Base-by-base conservation (phyloP, 2,888 invertebrate genomes). In the Pterostichus madidus region DNA sequence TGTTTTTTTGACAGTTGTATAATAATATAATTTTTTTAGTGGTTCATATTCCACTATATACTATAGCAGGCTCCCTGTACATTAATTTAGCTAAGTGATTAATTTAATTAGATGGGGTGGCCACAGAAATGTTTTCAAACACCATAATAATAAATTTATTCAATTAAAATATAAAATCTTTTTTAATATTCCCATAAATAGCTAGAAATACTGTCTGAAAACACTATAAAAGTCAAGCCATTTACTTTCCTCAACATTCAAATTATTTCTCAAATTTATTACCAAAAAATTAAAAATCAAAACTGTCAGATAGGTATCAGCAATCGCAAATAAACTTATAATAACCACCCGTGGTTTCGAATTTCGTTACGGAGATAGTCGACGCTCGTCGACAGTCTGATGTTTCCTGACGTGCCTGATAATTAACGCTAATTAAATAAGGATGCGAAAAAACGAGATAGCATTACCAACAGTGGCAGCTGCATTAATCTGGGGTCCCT, bases 361-460 rank as follows among this genome's bases (percentile, higher is more conserved):
- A 15, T 71, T 44, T 71, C 68, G 4, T 17, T 44, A 8, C 32
- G 32, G 32, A 31, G 61, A 31, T 10, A 31, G 13, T 13, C 3
- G 13, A 52, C 31, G 5, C 24, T 73, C 73, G 73, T 24, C 32
- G 64, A 64, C 64, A 64, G 61, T 64, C 77, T 77, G 77, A 77
- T 56, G 77, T 77, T 77, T 77, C 77, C 77, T 77, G 77, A 39
- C 77, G n/a, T 77, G 15, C 15, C 39, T 56, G 59, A 61, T 78
- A 78, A 78, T 78, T 78, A 78, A 61, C 78, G 56, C 61, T 78
- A 78, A 78, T 79, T 79, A 79, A 79, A 79, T 79, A 79, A 64
- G 79, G 79, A 79, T 79, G 79, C 61, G 79, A 79, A 79, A 79
- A 39, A 61, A 44, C 17, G 61, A 61, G 44, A 61, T 59, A 59